Base-by-base conservation (phyloP, 2,797 vertebrate genomes). In the Syngnathus rostellatus region DNA sequence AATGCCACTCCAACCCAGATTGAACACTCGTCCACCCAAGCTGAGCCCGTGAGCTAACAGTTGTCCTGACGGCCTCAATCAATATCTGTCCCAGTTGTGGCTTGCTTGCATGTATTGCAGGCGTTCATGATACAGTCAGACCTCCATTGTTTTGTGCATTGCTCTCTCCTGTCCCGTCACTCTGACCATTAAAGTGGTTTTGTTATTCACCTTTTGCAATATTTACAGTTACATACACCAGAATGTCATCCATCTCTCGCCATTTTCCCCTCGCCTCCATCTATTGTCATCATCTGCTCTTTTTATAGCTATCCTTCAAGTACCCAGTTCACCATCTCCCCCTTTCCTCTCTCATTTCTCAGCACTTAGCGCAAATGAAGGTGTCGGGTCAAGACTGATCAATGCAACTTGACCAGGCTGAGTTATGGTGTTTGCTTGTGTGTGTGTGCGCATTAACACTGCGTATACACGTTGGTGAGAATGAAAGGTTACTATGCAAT, bases 381-480 rank as follows among this genome's bases (percentile, higher is more conserved):
- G 71, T 78, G 82, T 81, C 73, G 66, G 77, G 75, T 76, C 78
- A 76, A 68, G 43, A 23, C 57, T 70, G 77, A 87, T 89, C 80
- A 72, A 81, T 85, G 64, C 62, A 46, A 62, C 77, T 39, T 77
- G 73, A 81, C 73, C 67, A 45, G 45, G 64, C 63, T 76, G 66
- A 79, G 66, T 69, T 64, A 67, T 46, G 45, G 6, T 3, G 45
- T 46, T 17, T 46, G 45, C 45, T 6, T 17, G 4, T 45, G 4
- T 12, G 10, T 55, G 54, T 14, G 19, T 50, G 63, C 57, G 66
- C 61, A 62, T 40, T 25, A 25, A 11, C 25, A 8, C 1, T 54
- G 16, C 45, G 16, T 21, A 6, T 1, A 3, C 8, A 25, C 31
- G 17, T 39, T 55, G 3, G 6, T 51, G 48, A 40, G 25, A 62